Evolutionary conservation across 2,797 vertebrate species (phyloP).

Genomic region (Urosaurus nigricauda): DNA sequence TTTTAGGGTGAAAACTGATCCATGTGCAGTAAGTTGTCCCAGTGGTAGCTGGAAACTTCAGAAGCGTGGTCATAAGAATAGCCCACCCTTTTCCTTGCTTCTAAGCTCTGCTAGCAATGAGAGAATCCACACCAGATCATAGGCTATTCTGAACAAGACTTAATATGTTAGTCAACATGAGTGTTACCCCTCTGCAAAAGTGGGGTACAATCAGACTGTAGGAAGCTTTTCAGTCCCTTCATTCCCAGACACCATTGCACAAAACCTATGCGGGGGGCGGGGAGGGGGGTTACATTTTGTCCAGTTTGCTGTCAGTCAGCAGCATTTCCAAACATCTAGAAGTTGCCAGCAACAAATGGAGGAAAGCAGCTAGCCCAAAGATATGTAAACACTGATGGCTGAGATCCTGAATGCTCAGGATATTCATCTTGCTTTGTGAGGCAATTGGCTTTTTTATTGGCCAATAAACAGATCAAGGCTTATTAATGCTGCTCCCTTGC

Average conservation of each 20-base stretch:
- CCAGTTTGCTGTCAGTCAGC: conserved; percentile 11
- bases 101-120: no score
- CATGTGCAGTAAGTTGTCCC: no score
- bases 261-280: not conserved
- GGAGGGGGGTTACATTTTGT: not conserved
- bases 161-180: no score
- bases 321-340: not conserved
- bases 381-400: not conserved
- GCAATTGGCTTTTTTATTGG: not conserved
- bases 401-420: not conserved
- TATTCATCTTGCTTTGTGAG: conserved; percentile 5
- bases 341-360: not conserved
- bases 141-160: no score
- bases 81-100: no score
- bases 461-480: not conserved
- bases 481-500: not conserved
- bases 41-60: no score
- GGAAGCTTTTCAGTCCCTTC: not conserved
- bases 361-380: not conserved
- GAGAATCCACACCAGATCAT: no score
- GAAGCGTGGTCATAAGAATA: no score
- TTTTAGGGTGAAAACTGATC: no score
- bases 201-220: not conserved
- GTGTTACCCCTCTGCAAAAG: not conserved
- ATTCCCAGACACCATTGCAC: not conserved